phyloP scores from a whole-genome alignment of 2,797 vertebrate genomes.

The Sebastes trivittatus region DNA sequence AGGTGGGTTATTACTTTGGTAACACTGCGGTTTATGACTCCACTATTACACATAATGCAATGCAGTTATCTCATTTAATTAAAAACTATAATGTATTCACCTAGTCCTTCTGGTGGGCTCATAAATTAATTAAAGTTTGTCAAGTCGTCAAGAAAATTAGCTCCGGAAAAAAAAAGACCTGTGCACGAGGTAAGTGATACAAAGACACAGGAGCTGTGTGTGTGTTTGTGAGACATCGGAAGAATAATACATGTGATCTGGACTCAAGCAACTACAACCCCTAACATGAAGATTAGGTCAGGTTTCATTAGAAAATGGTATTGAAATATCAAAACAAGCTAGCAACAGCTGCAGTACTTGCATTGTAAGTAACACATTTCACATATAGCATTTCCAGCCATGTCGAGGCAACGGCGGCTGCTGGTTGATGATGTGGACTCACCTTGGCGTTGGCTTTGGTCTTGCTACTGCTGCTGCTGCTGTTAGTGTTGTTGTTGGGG shows the following conservation, averaged over 20 bases:
- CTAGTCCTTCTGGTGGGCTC: background rate
- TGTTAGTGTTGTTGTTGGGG: constrained; percentile 63
- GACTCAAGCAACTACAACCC: background rate
- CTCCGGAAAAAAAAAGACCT: background rate
- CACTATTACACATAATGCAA: background rate
- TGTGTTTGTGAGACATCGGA: background rate
- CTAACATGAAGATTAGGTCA: background rate
- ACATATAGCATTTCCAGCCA: background rate
- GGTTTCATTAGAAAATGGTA: background rate
- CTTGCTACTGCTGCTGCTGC: constrained; percentile 41
- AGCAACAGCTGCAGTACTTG: background rate
- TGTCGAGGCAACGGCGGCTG: background rate
- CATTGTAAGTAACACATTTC: background rate
- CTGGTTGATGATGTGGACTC: constrained; percentile 32
- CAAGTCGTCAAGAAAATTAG: background rate
- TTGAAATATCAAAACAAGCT: background rate
- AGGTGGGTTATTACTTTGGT: background rate
- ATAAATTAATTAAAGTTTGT: background rate
- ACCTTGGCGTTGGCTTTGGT: constrained; percentile 80
- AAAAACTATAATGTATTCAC: background rate
- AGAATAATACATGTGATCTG: background rate
- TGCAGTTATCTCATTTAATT: background rate
- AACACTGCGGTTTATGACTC: background rate
- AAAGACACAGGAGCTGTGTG: background rate
- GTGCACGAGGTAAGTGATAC: background rate